Base-by-base conservation (phyloP, 1,140 invertebrate species). In the Lordiphosa mommai region DNA sequence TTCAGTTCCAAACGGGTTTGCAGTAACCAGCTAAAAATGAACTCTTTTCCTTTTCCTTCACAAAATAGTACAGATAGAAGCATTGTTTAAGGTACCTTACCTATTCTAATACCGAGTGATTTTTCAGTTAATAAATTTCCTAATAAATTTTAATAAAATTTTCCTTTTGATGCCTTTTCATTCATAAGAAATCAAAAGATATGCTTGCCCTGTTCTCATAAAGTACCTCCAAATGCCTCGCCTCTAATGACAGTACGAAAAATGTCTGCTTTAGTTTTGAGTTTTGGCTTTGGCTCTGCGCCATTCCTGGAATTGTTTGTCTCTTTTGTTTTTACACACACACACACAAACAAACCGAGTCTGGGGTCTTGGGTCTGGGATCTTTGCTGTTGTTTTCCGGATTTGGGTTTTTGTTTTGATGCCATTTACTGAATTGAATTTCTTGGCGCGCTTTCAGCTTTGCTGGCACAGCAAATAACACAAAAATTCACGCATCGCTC, bases 251-350 rank as follows among this genome's bases (percentile, higher is more conserved):
- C 20, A 51, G 10, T 9, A 17, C 32, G 7, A 10, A 38, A 51
- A 53, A 61, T 34, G 63, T 73, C 52, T 73, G 16, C 38, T 53
- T 34, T 49, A 29, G 56, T 16, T 51, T 57, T 27, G 34, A 44
- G 14, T 53, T 77, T 58, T 30, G 49, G 57, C 55, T 71, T 67
- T 55, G 57, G 57, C 59, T 50, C 33, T 57, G 55, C 37, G 59
- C 74, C 51, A 72, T 82, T 82, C 76, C 58, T 34, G 58, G 76
- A 82, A 82, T 82, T 82, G 71, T 82, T 82, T 70, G 72, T 58
- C 63, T 74, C 67, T 69, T 73, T 64, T 64, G 71, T 73, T 66
- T 72, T 69, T 55, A 33, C 38, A 46, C 14, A 32, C 29, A 30
- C 29, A 33, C 27, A 47, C 41, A 27, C 10, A 44, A n/a, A 46